Conservation (phyloP, 2,797 vertebrate genomes). For the Typhlichthys subterraneus region DNA sequence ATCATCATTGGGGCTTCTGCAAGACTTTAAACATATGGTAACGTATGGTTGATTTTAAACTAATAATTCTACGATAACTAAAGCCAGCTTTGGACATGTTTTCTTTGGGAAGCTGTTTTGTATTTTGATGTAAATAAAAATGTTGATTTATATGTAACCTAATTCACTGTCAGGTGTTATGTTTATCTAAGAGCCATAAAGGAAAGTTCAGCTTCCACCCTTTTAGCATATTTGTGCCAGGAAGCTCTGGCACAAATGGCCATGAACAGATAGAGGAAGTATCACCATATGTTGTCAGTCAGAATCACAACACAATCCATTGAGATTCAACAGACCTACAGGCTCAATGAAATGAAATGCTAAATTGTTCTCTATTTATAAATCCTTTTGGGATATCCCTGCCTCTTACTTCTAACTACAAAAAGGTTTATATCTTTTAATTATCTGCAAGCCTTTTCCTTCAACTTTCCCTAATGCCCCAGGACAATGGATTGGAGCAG, state of each 20-base stretch:
- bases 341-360: slow-evolving; percentile 33
- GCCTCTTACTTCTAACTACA: slow-evolving; percentile 20
- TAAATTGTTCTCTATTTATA: slow-evolving; percentile 25
- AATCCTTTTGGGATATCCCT: slow-evolving; percentile 12
- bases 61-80: slow-evolving; percentile 35
- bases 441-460: slow-evolving; percentile 42
- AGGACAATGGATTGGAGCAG: slow-evolving; percentile 37
- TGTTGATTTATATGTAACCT: slow-evolving; percentile 56
- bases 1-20: slow-evolving; percentile 51
- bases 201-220: slow-evolving; percentile 60
- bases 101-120: slow-evolving; percentile 28
- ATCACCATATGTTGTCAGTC: slow-evolving; percentile 59
- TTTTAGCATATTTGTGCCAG: slow-evolving; percentile 71
- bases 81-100: slow-evolving; percentile 3
- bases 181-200: slow-evolving; percentile 72
- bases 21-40: slow-evolving; percentile 33
- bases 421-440: slow-evolving; percentile 36
- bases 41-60: slow-evolving; percentile 51
- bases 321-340: slow-evolving; percentile 54
- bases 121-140: slow-evolving; percentile 39
- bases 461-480: slow-evolving; percentile 53
- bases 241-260: slow-evolving; percentile 65
- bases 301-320: slow-evolving; percentile 46
- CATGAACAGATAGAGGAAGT: slow-evolving; percentile 53
- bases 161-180: slow-evolving; percentile 72